These are phyloP conservation scores for Zaprionus davidi DNA, from an alignment of 1,140 invertebrate genomes.

Conservation along the genomic window DNA sequence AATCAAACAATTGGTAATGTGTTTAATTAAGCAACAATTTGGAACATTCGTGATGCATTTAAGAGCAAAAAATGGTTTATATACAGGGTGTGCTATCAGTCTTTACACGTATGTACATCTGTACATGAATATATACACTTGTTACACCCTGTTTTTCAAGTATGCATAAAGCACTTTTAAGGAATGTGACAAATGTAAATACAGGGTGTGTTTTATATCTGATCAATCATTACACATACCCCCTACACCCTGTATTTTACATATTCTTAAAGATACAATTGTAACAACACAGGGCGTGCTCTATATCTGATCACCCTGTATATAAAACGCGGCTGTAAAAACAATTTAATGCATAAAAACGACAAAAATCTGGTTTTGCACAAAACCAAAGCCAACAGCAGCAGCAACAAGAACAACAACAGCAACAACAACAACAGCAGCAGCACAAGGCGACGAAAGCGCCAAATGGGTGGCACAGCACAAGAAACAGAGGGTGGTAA, in stretches of 20 bases:
- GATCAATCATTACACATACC: not conserved
- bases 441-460: constrained; percentile 61
- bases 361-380: constrained; percentile 80
- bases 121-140: not conserved
- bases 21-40: not conserved
- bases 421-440: constrained; percentile 40
- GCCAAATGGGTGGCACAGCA: constrained; percentile 33
- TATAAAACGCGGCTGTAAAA: constrained; percentile 77
- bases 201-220: not conserved
- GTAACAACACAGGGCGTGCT: no score
- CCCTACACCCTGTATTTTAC: no score
- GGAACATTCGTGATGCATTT: not conserved
- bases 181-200: no score
- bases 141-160: not conserved
- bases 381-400: constrained; percentile 71
- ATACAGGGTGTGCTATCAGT: not conserved
- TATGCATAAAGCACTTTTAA: no score
- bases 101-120: no score
- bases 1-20: not conserved
- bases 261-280: not conserved
- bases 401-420: constrained; percentile 15
- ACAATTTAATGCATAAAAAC: constrained; percentile 81
- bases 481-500: not conserved
- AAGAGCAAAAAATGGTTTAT: no score
- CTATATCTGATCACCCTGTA: constrained; percentile 54